A percentile compares a stretch with the other conserved stretches of the same genome.
phyloP scores from a whole-genome alignment of 2,888 invertebrate species.

The Epirrita christyi region DNA sequence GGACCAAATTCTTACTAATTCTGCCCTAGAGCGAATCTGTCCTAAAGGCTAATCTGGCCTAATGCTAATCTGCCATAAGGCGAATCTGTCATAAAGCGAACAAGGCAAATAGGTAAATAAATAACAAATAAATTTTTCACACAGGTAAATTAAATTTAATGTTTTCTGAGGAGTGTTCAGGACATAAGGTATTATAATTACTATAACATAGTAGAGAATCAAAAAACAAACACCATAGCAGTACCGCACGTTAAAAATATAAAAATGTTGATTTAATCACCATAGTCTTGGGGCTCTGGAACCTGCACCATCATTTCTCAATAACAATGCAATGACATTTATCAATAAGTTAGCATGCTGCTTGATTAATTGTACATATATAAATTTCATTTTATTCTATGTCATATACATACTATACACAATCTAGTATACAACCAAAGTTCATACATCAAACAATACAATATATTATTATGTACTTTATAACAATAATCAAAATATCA shows the following conservation, averaged over 20 bases:
- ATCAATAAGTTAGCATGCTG: slow-evolving; percentile 15
- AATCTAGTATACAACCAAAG: slow-evolving; percentile 52
- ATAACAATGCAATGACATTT: slow-evolving; percentile 30
- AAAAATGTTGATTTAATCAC: slow-evolving; percentile 31
- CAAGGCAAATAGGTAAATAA: too few species aligned
- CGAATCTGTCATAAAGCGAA: too few species aligned
- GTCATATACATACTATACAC: slow-evolving; percentile 47
- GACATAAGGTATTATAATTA: neutral
- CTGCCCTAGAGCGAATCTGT: neutral
- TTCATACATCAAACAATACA: slow-evolving; percentile 51
- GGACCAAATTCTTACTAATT: slow-evolving; percentile 34
- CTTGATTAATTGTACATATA: slow-evolving; percentile 25
- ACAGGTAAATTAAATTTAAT: slow-evolving; percentile 61
- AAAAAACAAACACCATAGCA: neutral
- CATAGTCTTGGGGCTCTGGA: slow-evolving; percentile 68
- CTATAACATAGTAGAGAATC: too few species aligned
- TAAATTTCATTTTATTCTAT: slow-evolving; percentile 34
- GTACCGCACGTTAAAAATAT: slow-evolving; percentile 9
- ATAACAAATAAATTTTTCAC: slow-evolving; percentile 52
- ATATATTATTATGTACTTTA: slow-evolving; percentile 65
- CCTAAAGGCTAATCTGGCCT: too few species aligned
- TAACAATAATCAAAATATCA: slow-evolving; percentile 77
- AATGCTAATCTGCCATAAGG: too few species aligned
- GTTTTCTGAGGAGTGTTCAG: slow-evolving; percentile 48
- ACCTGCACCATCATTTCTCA: slow-evolving; percentile 65